Percentiles rank a stretch among this genome's conserved stretches.
Evolutionary conservation across 1,140 invertebrate genomes (phyloP).

Genomic region (Portunus trituberculatus): DNA sequence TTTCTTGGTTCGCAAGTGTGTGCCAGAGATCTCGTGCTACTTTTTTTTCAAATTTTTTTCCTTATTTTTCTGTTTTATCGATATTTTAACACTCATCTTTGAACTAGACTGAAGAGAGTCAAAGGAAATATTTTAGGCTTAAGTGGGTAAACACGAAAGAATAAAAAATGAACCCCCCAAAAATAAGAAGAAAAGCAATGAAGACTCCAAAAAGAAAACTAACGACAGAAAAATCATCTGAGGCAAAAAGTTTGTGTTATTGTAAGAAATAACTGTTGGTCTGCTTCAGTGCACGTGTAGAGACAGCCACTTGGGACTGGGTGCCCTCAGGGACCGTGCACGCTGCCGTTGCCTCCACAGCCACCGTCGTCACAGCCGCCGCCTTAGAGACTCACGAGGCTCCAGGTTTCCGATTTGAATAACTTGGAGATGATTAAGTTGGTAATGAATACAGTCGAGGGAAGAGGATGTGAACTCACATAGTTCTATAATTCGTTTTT

Average conservation of each 20-base stretch:
- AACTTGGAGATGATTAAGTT: conserved; percentile 13
- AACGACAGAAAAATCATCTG: background rate
- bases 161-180: background rate
- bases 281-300: background rate
- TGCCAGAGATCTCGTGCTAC: background rate
- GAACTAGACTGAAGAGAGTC: background rate
- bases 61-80: background rate
- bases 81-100: background rate
- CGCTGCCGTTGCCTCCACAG: background rate
- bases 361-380: background rate
- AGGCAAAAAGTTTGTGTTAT: background rate
- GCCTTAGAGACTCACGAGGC: background rate
- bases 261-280: background rate
- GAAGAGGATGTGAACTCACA: background rate
- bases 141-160: background rate
- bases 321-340: background rate
- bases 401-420: conserved; percentile 21
- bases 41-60: background rate
- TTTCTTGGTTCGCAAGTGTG: background rate
- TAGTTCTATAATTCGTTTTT: conserved; percentile 2
- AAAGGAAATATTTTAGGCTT: background rate
- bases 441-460: background rate
- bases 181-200: too few relatives aligned
- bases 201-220: too few relatives aligned
- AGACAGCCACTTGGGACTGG: background rate